phyloP scores from a whole-genome alignment of 2,888 invertebrate genomes.

The Amphipyra tragopoginis region DNA sequence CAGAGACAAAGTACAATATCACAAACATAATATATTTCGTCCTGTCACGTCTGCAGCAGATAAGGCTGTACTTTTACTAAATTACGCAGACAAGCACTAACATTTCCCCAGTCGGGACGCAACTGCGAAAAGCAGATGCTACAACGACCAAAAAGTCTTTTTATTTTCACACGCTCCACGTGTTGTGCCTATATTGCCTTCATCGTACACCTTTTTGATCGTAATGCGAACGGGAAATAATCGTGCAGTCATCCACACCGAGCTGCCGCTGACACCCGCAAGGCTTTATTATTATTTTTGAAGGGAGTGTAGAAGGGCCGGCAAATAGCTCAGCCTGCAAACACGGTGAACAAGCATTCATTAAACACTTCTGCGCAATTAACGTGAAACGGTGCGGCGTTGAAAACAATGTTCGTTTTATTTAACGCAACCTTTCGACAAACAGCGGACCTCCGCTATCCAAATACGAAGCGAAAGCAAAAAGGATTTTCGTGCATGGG shows the following conservation, averaged over 20 bases:
- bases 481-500: slow-evolving; percentile 52
- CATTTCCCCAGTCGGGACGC: slow-evolving; percentile 18
- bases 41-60: slow-evolving; percentile 37
- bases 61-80: slow-evolving; percentile 46
- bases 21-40: slow-evolving; percentile 32
- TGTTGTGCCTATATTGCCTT: slow-evolving; percentile 8
- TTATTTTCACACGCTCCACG: slow-evolving; percentile 30
- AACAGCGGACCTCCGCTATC: slow-evolving; percentile 60
- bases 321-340: slow-evolving; percentile 70
- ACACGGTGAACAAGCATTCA: slow-evolving; percentile 77
- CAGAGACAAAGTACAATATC: slow-evolving; percentile 12
- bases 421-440: slow-evolving; percentile 66
- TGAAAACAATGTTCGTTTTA: slow-evolving; percentile 77
- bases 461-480: slow-evolving; percentile 59
- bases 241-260: slow-evolving; percentile 45
- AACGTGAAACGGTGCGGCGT: slow-evolving; percentile 68
- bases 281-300: slow-evolving; percentile 57
- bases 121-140: slow-evolving; percentile 22
- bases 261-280: slow-evolving; percentile 41
- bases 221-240: slow-evolving; percentile 51
- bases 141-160: slow-evolving; percentile 29
- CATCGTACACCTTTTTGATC: slow-evolving; percentile 49
- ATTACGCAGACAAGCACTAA: slow-evolving; percentile 50
- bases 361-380: slow-evolving; percentile 83
- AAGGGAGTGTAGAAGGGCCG: slow-evolving; percentile 60